Conservation (phyloP, 1,140 invertebrate species). For the Drosophila lacteicornis region DNA sequence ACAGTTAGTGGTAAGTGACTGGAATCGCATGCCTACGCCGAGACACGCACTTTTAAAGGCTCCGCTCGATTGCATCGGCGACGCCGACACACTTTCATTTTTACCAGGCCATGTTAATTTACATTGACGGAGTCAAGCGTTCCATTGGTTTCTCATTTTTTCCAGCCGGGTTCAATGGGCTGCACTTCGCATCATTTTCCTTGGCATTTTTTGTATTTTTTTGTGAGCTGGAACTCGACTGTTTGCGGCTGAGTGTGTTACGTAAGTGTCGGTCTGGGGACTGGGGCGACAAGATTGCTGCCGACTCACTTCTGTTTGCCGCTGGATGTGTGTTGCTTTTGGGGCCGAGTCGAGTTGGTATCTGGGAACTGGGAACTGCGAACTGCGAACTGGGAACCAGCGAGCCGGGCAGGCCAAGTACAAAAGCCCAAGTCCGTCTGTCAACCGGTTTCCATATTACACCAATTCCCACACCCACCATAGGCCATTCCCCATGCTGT, state of each 20-base stretch:
- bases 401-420: conserved; percentile 40
- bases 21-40: conserved; percentile 31
- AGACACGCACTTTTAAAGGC: conserved; percentile 34
- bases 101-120: conserved; percentile 31
- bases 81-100: conserved; percentile 49
- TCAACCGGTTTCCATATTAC: conserved; percentile 73
- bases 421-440: conserved; percentile 39
- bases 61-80: conserved; percentile 29
- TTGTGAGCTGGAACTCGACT: conserved; percentile 9
- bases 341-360: conserved; percentile 49
- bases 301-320: conserved; percentile 62
- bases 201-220: conserved; percentile 18
- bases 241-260: conserved; percentile 39
- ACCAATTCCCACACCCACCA: conserved; percentile 30
- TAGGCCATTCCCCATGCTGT: conserved; percentile 18
- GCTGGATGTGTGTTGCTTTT: conserved; percentile 62
- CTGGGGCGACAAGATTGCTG: conserved; percentile 57
- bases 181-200: conserved; percentile 40
- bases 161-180: conserved; percentile 26
- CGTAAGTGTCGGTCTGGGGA: conserved; percentile 47
- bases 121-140: conserved; percentile 43
- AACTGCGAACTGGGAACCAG: not conserved
- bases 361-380: conserved; percentile 39
- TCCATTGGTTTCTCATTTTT: conserved; percentile 31
- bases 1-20: conserved; percentile 3